phyloP scores from a whole-genome alignment of 2,797 vertebrate species.

The Decapterus maruadsi region DNA sequence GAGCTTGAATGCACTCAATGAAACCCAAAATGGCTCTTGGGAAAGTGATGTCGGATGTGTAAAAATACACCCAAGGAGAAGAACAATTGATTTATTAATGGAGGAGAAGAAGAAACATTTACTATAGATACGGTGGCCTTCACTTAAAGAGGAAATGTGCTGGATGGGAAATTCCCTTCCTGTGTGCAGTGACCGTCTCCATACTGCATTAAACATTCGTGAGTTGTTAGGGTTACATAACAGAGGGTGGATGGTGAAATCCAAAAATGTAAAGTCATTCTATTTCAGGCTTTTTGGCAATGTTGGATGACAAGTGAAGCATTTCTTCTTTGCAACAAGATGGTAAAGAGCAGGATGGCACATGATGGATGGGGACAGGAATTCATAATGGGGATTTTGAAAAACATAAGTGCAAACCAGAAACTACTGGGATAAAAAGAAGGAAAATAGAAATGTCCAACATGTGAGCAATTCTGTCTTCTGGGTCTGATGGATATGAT shows the following conservation, averaged over 20 bases:
- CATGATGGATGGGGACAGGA: neutral
- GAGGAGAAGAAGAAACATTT: constrained; percentile 15
- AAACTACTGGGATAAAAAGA: constrained; percentile 17
- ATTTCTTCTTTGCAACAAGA: no score
- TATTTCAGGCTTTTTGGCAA: constrained; percentile 43
- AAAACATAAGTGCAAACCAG: neutral
- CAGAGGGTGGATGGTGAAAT: constrained; percentile 47
- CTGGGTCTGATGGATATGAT: constrained; percentile 27
- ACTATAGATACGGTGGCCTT: constrained; percentile 14
- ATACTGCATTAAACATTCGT: constrained; percentile 63
- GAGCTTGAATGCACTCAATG: constrained; percentile 1
- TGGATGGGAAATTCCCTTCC: constrained; percentile 50
- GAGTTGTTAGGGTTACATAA: constrained; percentile 59
- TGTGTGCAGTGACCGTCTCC: constrained; percentile 27
- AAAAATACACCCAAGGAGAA: constrained; percentile 25
- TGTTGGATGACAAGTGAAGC: constrained; percentile 35
- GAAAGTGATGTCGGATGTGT: neutral
- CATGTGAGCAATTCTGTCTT: constrained; percentile 47
- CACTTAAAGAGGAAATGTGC: constrained; percentile 34
- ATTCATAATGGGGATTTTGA: neutral
- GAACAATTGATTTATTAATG: constrained; percentile 47
- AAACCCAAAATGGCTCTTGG: constrained; percentile 11
- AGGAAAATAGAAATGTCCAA: constrained; percentile 8
- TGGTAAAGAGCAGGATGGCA: neutral
- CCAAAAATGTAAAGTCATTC: constrained; percentile 28